Conservation (phyloP, 2,113 vertebrate genomes). For the Anseranas semipalmata region DNA sequence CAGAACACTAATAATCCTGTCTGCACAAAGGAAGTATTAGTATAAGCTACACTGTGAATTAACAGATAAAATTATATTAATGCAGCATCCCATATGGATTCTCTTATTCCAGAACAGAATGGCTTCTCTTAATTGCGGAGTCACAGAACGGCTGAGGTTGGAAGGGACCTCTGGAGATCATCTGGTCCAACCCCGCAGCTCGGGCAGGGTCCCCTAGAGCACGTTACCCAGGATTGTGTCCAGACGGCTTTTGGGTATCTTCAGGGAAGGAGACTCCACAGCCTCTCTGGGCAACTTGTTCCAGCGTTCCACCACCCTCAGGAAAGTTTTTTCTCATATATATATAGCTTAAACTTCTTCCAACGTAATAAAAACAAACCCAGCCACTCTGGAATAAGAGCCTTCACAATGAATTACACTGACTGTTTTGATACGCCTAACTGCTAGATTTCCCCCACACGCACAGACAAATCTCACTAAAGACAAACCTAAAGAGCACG, state of each 20-base stretch:
- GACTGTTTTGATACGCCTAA: accelerated
- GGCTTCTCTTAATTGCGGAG: not conserved
- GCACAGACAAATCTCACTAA: not conserved
- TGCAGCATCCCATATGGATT: not conserved
- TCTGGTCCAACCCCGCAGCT: too few relatives aligned
- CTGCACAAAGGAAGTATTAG: not conserved
- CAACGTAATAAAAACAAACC: not conserved
- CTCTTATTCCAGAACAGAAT: not conserved
- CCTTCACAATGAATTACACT: accelerated
- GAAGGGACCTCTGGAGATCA: too few relatives aligned
- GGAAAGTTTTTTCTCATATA: too few relatives aligned
- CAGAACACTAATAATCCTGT: not conserved
- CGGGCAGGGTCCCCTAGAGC: too few relatives aligned
- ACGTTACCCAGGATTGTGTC: too few relatives aligned
- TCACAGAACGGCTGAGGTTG: too few relatives aligned
- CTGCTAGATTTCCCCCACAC: accelerated
- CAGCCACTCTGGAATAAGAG: not conserved
- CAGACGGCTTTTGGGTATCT: too few relatives aligned
- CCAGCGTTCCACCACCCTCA: too few relatives aligned
- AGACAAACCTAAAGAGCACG: not conserved
- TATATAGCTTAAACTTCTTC: not conserved
- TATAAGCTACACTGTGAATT: not conserved
- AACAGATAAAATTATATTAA: not conserved
- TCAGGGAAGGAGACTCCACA: too few relatives aligned
- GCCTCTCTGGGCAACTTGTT: too few relatives aligned